Conservation (phyloP, 2,113 vertebrate species). For the Neodon shergylaensis region DNA sequence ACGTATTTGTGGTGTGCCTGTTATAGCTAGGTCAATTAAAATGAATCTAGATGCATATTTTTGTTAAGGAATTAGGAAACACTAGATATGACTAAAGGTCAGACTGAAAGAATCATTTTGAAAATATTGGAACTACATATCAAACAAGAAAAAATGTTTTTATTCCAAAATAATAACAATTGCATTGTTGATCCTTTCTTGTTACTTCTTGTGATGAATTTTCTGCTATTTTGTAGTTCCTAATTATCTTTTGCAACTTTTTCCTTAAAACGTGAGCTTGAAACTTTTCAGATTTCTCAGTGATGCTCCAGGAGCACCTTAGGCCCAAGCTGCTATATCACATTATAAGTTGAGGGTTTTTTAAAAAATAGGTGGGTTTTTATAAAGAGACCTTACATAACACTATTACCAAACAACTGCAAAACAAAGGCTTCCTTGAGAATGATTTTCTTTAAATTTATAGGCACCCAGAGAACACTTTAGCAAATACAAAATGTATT, state of each 20-base stretch:
- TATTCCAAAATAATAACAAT: background rate
- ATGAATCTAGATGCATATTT: background rate
- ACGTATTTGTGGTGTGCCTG: background rate
- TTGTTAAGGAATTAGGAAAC: background rate
- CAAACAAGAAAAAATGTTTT: background rate
- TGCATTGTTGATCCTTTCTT: background rate
- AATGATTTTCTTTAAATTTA: background rate
- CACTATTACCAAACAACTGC: background rate
- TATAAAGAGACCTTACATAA: constrained; percentile 5
- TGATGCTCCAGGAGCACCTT: background rate
- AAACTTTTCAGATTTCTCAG: background rate
- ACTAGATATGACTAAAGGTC: background rate
- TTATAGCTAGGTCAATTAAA: background rate
- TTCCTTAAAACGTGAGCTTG: background rate
- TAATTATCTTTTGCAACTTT: background rate
- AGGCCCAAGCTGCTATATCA: background rate
- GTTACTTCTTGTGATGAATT: background rate
- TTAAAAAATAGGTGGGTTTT: background rate
- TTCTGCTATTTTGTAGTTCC: background rate
- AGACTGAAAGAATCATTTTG: background rate
- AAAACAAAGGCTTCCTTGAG: constrained; percentile 12
- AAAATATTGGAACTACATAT: background rate
- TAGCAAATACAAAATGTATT: constrained; percentile 31
- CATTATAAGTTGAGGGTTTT: background rate
- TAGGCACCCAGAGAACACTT: constrained; percentile 10